Base-by-base conservation (phyloP, 2,888 invertebrate species). In the Lasioglossum zephyrum region DNA sequence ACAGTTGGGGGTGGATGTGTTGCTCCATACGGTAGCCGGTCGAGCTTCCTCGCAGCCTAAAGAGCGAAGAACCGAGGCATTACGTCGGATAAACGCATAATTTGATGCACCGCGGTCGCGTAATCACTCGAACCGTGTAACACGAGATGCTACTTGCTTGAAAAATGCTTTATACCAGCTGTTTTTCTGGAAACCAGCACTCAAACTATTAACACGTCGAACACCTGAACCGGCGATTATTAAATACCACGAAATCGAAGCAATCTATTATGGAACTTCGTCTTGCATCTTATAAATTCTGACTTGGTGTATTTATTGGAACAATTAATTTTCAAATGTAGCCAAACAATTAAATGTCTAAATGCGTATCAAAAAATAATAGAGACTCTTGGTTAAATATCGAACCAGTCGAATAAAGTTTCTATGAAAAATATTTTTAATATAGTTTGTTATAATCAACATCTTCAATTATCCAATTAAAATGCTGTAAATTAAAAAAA, bases 1-100 rank as follows among this genome's bases (percentile, higher is more conserved):
- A 87, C 82, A 82, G 81, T 78, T n/a, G 77, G 70, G 74, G 84
- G 66, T 75, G 84, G 79, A 83, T 76, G 77, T 41, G 57, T 66
- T 69, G 75, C n/a, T 31, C 39, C 49, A 47, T 60, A 49, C 78
- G 79, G 78, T 73, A 74, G 78, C 83, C 22, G 6, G n/a, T n/a
- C 41, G 75, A 4, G 9, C 26, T 76, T 75, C 47, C 49, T 73
- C 39, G 6, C 44, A 18, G 18, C 36, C 26, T n/a, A 31, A 18
- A 57, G 22, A 6, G n/a, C 36, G 60, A 60, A 79, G 74, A 57
- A 13, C 73, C 26, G 53, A 41, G 75, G 60, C 22, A 26, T 47
- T 76, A 44, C 11, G 26, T 22, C 18, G 75, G 41, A 63, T 63
- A 63, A 41, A 63, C 26, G 44, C 31, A 26, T 60, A 76, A 44